These are phyloP conservation scores for Apamea anceps DNA, from an alignment of 2,888 invertebrate species.

Conservation along the genomic window DNA sequence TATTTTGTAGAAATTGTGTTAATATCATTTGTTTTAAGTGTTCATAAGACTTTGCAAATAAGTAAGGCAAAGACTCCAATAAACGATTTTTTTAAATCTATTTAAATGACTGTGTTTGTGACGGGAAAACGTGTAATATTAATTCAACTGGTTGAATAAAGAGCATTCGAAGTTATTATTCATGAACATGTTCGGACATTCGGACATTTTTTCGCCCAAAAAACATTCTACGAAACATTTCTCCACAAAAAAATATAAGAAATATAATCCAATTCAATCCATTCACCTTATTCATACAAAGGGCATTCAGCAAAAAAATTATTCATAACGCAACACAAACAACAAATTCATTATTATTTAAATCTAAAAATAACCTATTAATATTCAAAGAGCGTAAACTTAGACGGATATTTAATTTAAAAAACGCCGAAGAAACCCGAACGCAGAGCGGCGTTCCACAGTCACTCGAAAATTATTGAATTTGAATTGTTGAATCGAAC, in stretches of 20 bases:
- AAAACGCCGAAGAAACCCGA: conserved; percentile 55
- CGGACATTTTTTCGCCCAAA: conserved; percentile 2
- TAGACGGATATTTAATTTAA: conserved; percentile 72
- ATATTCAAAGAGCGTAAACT: conserved; percentile 67
- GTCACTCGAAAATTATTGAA: conserved; percentile 70
- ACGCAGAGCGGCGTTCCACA: conserved; percentile 33
- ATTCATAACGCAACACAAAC: conserved; percentile 67
- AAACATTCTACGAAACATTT: background rate
- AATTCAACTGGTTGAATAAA: background rate
- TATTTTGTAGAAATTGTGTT: background rate
- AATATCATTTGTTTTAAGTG: background rate
- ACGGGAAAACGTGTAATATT: background rate
- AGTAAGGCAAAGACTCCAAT: background rate
- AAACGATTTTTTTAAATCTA: background rate
- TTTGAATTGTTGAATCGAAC: conserved; percentile 71
- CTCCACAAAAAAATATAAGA: background rate
- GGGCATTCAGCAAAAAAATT: conserved; percentile 53
- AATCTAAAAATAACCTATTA: conserved; percentile 68
- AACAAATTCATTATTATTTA: conserved; percentile 71
- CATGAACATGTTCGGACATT: conserved; percentile 3
- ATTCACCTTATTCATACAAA: conserved; percentile 54
- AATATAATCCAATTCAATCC: conserved; percentile 17
- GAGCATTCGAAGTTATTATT: background rate
- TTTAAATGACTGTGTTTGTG: background rate
- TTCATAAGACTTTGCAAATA: background rate